These are phyloP conservation scores for Lasioglossum leucozonium DNA, from an alignment of 2,888 invertebrate genomes.

Conservation along the genomic window DNA sequence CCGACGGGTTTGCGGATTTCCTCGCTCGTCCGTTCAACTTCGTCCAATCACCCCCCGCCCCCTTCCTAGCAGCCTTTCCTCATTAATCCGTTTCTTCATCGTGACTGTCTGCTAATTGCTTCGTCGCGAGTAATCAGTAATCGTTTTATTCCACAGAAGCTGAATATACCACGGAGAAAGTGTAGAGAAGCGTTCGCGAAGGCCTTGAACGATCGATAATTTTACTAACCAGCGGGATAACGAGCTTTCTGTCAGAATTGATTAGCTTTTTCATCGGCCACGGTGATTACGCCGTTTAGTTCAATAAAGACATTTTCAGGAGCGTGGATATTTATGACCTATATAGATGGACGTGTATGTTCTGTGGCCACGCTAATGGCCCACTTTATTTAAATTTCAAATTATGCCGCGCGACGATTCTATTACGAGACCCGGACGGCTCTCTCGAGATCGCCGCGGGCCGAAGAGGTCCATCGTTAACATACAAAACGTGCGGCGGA, in stretches of 20 bases:
- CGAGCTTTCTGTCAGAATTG: not conserved
- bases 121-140: not conserved
- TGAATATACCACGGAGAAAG: not conserved
- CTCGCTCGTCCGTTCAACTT: slow-evolving; percentile 42
- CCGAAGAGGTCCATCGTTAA: not conserved
- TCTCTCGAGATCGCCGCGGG: not conserved
- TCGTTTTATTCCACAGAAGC: not conserved
- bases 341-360: not conserved
- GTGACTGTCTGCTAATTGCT: not conserved
- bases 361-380: not conserved
- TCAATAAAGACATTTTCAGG: not conserved
- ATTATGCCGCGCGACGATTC: not conserved
- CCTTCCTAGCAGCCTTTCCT: not conserved
- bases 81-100: not conserved
- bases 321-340: not conserved
- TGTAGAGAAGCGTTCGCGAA: not conserved
- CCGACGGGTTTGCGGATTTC: slow-evolving; percentile 70
- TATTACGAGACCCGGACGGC: not conserved
- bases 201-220: not conserved
- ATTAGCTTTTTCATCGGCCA: not conserved
- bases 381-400: not conserved
- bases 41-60: not conserved
- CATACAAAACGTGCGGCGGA: not conserved
- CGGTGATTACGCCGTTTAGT: not conserved
- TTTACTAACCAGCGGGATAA: not conserved